phyloP scores from a whole-genome alignment of 2,888 invertebrate genomes.

The Agrochola lychnidis region DNA sequence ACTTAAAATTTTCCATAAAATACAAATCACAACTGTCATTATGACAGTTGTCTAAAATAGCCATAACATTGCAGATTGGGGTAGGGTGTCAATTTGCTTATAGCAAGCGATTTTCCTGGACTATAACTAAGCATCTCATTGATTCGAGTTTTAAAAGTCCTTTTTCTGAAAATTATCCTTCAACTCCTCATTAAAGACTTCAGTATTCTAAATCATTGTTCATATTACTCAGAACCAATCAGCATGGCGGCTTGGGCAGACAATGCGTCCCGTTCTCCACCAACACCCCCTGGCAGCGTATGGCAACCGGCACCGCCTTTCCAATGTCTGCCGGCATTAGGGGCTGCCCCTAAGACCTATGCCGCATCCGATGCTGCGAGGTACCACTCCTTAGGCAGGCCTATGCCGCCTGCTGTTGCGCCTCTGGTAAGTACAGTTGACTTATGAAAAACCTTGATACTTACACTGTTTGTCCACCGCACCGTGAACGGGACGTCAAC shows the following conservation, averaged over 20 bases:
- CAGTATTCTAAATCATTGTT: neutral
- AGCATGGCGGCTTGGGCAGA: slow-evolving; percentile 76
- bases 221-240: slow-evolving; percentile 72
- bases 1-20: too few species aligned
- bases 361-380: slow-evolving; percentile 80
- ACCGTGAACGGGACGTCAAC: too few species aligned
- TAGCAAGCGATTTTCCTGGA: neutral
- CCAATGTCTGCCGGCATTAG: slow-evolving; percentile 83
- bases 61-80: neutral
- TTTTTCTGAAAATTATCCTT: neutral
- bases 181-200: neutral
- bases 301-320: slow-evolving; percentile 88
- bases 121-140: neutral
- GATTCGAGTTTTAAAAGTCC: neutral
- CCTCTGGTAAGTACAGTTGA: slow-evolving; percentile 67
- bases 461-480: neutral
- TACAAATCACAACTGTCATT: too few species aligned
- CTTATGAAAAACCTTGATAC: neutral
- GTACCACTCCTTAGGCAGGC: slow-evolving; percentile 85
- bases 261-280: slow-evolving; percentile 75
- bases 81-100: neutral
- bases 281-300: slow-evolving; percentile 83
- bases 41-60: neutral
- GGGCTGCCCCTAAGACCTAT: slow-evolving; percentile 85
- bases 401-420: slow-evolving; percentile 72